Percentiles rank a stretch among this genome's conserved stretches.
These are phyloP conservation scores for Asarcornis scutulata DNA, from an alignment of 2,113 vertebrate species.

Conservation along the genomic window DNA sequence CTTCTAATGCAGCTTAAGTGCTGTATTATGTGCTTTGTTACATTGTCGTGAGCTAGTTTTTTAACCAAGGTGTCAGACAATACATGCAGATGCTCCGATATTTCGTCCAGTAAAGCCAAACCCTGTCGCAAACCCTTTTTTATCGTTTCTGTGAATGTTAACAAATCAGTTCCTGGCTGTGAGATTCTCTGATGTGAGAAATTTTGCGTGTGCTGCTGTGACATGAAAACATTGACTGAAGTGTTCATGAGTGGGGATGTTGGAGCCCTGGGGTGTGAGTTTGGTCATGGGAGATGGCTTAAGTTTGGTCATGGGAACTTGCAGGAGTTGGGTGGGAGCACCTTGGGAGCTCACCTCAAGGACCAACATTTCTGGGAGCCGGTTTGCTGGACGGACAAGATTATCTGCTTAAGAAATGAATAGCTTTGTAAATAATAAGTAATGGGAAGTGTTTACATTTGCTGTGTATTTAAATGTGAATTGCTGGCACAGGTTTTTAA, in stretches of 20 bases:
- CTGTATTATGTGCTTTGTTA: not conserved
- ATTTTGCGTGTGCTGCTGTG: not conserved
- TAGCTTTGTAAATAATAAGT: not conserved
- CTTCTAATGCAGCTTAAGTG: not conserved
- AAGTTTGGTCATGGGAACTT: not conserved
- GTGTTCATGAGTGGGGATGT: not conserved
- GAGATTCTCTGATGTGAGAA: not conserved
- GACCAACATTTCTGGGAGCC: not conserved
- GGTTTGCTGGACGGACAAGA: not conserved
- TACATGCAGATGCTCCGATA: accelerated
- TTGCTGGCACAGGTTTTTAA: not conserved
- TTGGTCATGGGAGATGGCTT: not conserved
- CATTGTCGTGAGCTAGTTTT: not conserved
- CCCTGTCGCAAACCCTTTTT: not conserved
- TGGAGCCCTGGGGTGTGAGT: not conserved
- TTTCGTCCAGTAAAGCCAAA: not conserved
- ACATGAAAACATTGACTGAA: not conserved
- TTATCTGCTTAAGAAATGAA: not conserved
- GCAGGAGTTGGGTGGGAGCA: not conserved
- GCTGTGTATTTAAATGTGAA: not conserved
- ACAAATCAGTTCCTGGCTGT: not conserved
- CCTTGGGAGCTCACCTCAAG: not conserved
- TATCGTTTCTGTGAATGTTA: not conserved
- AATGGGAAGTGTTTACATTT: not conserved
- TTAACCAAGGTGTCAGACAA: not conserved